Evolutionary conservation across 2,797 vertebrate species (phyloP), one percentile per base, ranked within the genome.

Genomic region (Decapterus maruadsi): DNA sequence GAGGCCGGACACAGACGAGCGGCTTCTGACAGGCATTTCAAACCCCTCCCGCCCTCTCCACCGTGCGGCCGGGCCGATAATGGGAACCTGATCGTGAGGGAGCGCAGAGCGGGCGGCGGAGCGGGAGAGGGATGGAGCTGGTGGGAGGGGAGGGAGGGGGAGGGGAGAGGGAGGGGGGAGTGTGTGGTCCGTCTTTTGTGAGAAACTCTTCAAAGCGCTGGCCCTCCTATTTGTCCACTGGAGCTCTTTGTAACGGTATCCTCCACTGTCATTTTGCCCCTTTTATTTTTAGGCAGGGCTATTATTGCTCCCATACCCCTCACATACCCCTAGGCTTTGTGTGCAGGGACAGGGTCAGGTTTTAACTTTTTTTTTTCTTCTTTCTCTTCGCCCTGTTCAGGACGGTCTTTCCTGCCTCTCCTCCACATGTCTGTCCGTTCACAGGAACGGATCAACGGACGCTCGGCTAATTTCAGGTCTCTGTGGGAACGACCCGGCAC

Each of bases 241-340:
- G 51, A 84, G 77, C 70, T 93, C 89, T 94, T 94, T 94, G 90
- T 94, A 93, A 93, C 77, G 86, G 78, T 89, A 94, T 87, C 82
- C 81, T 85, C 85, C 89, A 87, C 85, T 93, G 94, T 94, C 92
- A 93, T 95, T 94, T 92, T 86, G 89, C 68, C 74, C 87, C 91
- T 91, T 93, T 93, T 94, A 93, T 93, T 94, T 94, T 93, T 91
- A 93, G 77, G 72, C 87, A 85, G 83, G 90, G 77, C 71, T 88
- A 87, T 77, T 91, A 83, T 85, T 81, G 87, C 79, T 75, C 63
- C 80, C 82, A 69, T 86, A 87, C 60, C 89, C 87, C 81, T 84
- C 75, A 71, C 86, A 91, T 89, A 83, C 91, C 90, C 85, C 63
- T 40, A 60, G 81, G 88, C 89, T 84, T 92, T 88, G 83, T 90